Evolutionary conservation across 1,140 invertebrate species (phyloP), one percentile per base, ranked within the genome.

Genomic region (Papilio polyxenes): DNA sequence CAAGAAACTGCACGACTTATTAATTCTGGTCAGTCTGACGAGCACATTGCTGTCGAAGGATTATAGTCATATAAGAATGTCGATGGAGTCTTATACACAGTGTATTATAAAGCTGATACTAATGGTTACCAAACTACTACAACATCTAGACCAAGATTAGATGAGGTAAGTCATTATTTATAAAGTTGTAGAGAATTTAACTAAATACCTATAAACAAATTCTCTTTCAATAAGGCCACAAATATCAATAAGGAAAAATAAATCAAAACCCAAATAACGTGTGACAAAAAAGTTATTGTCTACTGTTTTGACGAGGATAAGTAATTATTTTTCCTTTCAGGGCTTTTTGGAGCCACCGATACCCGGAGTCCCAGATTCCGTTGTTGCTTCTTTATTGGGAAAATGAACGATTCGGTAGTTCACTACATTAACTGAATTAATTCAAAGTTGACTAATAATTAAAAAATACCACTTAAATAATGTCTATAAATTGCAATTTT

Each of bases 31-130:
- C 31, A 78, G 31, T n/a, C 78, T 31, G 81, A 87, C 75, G 69
- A 84, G 31, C 74, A 83, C 17, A 82, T 84, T n/a, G 78, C 53
- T 2, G 86, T 87, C 7, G 11, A 78, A 53, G 95, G 95, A n/a
- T 93, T 89, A 7, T 96, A 95, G 82, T 93, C 93, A 8, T 95
- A 95, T 81, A 79, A 89, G 15, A 94, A 93, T 69, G 86, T 90
- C 7, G 84, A 94, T 81, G 95, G 95, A n/a, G 87, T 88, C 62
- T 59, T 85, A 49, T 93, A 95, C 81, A 90, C 89, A 13, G 93
- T 95, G 9, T 89, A 88, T 10, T 95, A 95, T 82, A 89, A 88
- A 11, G 95, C 95, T 48, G 95, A 95, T 65, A 59, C 56, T n/a
- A 59, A 59, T 59, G 56, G 56, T 8, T 59, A 59, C 56, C n/a